Percentiles rank a stretch among this genome's conserved stretches.
phyloP scores from a whole-genome alignment of 2,797 vertebrate species.

The Heteromormyrus szaboi region DNA sequence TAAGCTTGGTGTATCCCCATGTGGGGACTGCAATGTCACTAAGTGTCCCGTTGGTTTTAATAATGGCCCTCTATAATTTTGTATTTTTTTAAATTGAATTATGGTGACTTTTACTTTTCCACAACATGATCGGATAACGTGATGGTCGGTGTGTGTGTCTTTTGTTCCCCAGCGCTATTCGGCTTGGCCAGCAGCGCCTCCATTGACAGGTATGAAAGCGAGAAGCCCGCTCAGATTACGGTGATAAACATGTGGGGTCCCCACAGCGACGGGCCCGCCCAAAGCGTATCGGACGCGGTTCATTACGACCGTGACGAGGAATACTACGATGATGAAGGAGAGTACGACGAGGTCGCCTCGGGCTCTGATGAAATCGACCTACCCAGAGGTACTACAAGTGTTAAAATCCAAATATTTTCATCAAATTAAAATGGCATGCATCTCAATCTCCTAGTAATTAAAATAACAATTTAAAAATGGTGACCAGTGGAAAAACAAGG shows the following conservation, averaged over 20 bases:
- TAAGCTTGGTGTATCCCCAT: neutral
- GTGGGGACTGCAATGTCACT: neutral
- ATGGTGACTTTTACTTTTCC: neutral
- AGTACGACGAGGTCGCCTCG: constrained; percentile 54
- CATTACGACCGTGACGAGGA: constrained; percentile 35
- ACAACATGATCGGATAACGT: neutral
- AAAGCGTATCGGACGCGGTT: constrained; percentile 31
- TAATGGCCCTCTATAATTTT: neutral
- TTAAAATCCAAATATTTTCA: neutral
- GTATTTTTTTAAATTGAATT: neutral
- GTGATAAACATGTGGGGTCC: constrained; percentile 58
- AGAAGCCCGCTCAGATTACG: constrained; percentile 53
- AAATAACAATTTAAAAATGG: neutral
- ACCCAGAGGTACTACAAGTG: constrained; percentile 52
- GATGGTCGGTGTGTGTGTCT: neutral
- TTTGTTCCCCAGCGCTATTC: constrained; percentile 46
- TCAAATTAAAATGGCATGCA: neutral
- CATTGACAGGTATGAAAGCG: constrained; percentile 55
- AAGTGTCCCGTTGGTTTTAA: neutral
- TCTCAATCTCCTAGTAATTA: neutral
- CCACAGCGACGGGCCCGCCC: constrained; percentile 44
- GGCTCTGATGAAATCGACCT: constrained; percentile 47
- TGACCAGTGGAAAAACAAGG: neutral
- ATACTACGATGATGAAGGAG: constrained; percentile 43
- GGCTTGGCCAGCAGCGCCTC: constrained; percentile 53